Conservation (phyloP, 2,797 vertebrate genomes). For the Mergus octosetaceus region DNA sequence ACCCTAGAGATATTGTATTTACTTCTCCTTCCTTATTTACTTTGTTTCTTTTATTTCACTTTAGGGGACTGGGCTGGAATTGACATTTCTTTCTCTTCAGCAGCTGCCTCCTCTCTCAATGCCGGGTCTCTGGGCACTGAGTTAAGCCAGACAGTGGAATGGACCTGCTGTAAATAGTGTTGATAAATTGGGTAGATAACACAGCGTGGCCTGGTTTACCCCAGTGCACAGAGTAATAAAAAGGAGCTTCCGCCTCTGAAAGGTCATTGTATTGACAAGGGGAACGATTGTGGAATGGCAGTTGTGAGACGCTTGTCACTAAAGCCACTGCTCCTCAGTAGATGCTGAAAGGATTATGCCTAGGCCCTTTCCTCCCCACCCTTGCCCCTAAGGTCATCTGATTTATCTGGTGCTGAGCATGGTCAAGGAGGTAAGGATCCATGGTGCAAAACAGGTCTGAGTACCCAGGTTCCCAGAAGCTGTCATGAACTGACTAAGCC, state of each 20-base stretch:
- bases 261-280: slow-evolving; percentile 69
- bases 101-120: slow-evolving; percentile 45
- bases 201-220: slow-evolving; percentile 58
- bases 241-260: slow-evolving; percentile 62
- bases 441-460: not conserved
- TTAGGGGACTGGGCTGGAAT: slow-evolving; percentile 64
- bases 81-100: slow-evolving; percentile 66
- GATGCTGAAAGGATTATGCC: slow-evolving; percentile 10
- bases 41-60: slow-evolving; percentile 71
- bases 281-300: slow-evolving; percentile 14
- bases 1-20: slow-evolving; percentile 60
- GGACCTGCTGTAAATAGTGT: slow-evolving; percentile 67
- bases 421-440: not conserved
- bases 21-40: slow-evolving; percentile 66
- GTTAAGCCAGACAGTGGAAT: slow-evolving; percentile 69
- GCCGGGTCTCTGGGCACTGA: slow-evolving; percentile 60
- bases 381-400: not conserved
- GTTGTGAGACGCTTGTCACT: not conserved
- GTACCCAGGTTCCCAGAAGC: not conserved
- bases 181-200: slow-evolving; percentile 78
- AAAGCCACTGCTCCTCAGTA: slow-evolving; percentile 17
- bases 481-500: not conserved
- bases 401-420: not conserved
- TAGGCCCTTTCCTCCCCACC: not conserved
- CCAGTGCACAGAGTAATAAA: slow-evolving; percentile 66